These are phyloP conservation scores for Rhodinocichla rosea DNA, from an alignment of 2,113 vertebrate species.

Conservation along the genomic window DNA sequence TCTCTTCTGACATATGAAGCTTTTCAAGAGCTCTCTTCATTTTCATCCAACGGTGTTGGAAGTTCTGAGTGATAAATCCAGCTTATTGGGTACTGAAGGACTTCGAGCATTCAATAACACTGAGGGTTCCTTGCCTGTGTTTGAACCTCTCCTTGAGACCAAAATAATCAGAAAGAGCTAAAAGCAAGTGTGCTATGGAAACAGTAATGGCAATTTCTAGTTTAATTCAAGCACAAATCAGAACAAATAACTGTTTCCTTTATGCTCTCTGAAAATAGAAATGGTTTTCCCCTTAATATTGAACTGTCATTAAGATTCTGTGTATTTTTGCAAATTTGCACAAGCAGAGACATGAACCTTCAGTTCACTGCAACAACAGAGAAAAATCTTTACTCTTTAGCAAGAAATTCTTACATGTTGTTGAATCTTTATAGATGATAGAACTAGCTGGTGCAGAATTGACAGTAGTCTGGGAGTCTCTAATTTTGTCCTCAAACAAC, in stretches of 20 bases:
- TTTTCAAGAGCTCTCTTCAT: neutral
- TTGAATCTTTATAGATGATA: neutral
- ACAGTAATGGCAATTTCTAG: neutral
- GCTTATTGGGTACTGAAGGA: neutral
- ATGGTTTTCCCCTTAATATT: neutral
- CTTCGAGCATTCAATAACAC: neutral
- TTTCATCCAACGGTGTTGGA: neutral
- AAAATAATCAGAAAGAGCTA: neutral
- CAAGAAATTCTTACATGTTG: neutral
- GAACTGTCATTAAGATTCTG: neutral
- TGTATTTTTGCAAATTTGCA: neutral
- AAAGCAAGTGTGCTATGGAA: neutral
- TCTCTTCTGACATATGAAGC: neutral
- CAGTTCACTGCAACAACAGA: neutral
- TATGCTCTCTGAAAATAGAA: neutral
- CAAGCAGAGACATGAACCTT: neutral
- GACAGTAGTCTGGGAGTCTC: neutral
- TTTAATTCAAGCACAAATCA: neutral
- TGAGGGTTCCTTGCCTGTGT: neutral
- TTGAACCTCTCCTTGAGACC: neutral
- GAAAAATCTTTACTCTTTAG: neutral
- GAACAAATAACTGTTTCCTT: neutral
- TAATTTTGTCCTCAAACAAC: neutral
- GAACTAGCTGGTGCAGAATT: neutral
- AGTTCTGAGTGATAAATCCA: slow-evolving; percentile 16